A percentile compares a stretch with the other conserved stretches of the same genome.
Conservation (phyloP, 2,888 invertebrate genomes). For the Copidosoma aretas region DNA sequence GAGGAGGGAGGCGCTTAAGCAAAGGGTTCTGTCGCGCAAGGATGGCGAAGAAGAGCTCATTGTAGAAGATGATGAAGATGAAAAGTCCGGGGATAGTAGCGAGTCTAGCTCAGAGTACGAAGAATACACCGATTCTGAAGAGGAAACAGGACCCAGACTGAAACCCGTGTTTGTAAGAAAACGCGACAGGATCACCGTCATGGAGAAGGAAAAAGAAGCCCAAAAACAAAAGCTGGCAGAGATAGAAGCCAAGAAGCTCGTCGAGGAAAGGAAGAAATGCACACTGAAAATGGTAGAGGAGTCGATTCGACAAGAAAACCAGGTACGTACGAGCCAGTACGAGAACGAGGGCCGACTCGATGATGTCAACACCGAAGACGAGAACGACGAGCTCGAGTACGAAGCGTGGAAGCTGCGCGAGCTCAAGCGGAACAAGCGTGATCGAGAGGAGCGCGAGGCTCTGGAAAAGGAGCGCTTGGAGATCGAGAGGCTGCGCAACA, state of each 20-base stretch:
- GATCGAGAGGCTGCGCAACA: slow-evolving; percentile 86
- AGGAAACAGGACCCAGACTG: slow-evolving; percentile 85
- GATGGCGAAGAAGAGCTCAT: slow-evolving; percentile 75
- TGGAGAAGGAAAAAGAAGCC: slow-evolving; percentile 90
- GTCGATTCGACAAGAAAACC: slow-evolving; percentile 82
- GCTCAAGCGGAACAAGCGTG: slow-evolving; percentile 93
- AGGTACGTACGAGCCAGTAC: slow-evolving; percentile 65
- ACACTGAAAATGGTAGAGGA: slow-evolving; percentile 91
- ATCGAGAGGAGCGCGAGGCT: slow-evolving; percentile 92
- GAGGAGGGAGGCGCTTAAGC: slow-evolving; percentile 74
- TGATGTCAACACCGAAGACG: slow-evolving; percentile 92
- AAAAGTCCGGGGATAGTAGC: slow-evolving; percentile 62
- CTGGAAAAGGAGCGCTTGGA: slow-evolving; percentile 86
- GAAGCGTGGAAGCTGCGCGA: slow-evolving; percentile 98
- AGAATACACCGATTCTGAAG: slow-evolving; percentile 87
- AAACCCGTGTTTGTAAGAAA: slow-evolving; percentile 96
- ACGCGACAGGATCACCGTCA: slow-evolving; percentile 91
- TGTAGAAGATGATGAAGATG: slow-evolving; percentile 77
- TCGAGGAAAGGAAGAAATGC: slow-evolving; percentile 87
- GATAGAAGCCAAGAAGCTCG: slow-evolving; percentile 80
- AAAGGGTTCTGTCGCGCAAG: slow-evolving; percentile 73
- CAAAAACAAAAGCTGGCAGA: slow-evolving; percentile 85
- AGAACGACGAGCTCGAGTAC: slow-evolving; percentile 95
- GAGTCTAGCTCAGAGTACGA: slow-evolving; percentile 82
- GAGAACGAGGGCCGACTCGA: slow-evolving; percentile 79